Percentiles rank a stretch among this genome's conserved stretches.
These are phyloP conservation scores for Lissocephala sabroskyi DNA, from an alignment of 2,888 invertebrate species.

Conservation along the genomic window DNA sequence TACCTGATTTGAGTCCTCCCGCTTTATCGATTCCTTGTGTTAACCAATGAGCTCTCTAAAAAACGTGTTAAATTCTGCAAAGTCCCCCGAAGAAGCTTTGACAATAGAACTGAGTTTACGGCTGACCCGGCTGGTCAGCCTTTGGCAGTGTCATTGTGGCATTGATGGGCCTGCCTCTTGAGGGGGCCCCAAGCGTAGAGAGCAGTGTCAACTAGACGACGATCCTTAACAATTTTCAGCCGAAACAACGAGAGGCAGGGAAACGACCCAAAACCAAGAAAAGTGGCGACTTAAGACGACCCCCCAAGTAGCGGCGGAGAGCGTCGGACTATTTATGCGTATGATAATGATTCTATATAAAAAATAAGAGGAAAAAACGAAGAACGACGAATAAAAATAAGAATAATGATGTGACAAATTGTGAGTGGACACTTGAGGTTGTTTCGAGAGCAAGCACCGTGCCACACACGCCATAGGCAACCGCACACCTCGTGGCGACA, in stretches of 20 bases:
- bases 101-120: too few relatives aligned
- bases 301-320: background rate
- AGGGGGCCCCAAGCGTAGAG: too few relatives aligned
- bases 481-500: background rate
- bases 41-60: too few relatives aligned
- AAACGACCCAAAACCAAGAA: background rate
- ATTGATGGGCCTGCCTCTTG: too few relatives aligned
- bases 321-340: constrained; percentile 28
- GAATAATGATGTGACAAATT: constrained; percentile 68
- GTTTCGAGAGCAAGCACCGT: constrained; percentile 29
- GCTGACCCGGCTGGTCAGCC: too few relatives aligned
- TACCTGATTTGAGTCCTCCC: too few relatives aligned
- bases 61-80: too few relatives aligned
- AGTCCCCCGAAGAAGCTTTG: too few relatives aligned
- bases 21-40: too few relatives aligned
- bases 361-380: too few relatives aligned
- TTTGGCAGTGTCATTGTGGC: too few relatives aligned
- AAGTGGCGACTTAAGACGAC: background rate
- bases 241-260: constrained; percentile 45
- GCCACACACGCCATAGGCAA: constrained; percentile 30
- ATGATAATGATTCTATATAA: constrained; percentile 58
- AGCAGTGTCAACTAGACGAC: constrained; percentile 40
- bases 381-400: too few relatives aligned
- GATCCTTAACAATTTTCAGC: constrained; percentile 44
- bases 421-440: constrained; percentile 54